These are phyloP conservation scores for Parascotia fuliginaria DNA, from an alignment of 2,888 invertebrate genomes.

Conservation along the genomic window DNA sequence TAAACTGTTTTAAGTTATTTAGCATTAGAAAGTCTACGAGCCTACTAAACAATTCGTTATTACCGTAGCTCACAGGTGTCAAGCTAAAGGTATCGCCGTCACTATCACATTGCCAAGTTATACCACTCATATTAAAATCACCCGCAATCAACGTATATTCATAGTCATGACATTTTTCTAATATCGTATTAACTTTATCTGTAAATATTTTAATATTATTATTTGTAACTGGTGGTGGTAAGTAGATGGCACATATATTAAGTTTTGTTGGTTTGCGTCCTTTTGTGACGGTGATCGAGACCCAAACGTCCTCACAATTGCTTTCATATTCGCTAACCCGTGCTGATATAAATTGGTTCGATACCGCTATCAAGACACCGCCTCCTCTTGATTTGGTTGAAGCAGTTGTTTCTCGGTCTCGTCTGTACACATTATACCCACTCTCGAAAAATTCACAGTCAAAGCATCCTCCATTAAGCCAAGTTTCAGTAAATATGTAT, in stretches of 20 bases:
- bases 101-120: no score
- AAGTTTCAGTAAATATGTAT: constrained; percentile 10
- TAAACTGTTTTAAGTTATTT: no score
- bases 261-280: no score
- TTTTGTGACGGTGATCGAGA: background rate
- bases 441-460: constrained; percentile 8
- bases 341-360: background rate
- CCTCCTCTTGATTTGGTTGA: background rate
- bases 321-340: background rate
- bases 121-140: no score
- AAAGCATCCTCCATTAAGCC: constrained; percentile 3
- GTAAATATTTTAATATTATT: background rate
- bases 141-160: no score
- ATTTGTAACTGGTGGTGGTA: background rate
- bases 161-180: no score
- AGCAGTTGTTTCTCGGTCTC: background rate
- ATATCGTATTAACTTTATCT: background rate
- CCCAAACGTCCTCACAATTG: constrained; percentile 1
- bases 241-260: background rate
- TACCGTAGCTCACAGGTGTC: no score
- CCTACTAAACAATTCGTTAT: no score
- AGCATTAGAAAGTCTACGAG: no score
- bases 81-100: no score
- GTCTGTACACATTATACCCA: constrained; percentile 8
- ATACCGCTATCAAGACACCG: constrained; percentile 1